A percentile compares a stretch with the other conserved stretches of the same genome.
Conservation (phyloP, 2,888 invertebrate genomes). For the Carcina quercana region DNA sequence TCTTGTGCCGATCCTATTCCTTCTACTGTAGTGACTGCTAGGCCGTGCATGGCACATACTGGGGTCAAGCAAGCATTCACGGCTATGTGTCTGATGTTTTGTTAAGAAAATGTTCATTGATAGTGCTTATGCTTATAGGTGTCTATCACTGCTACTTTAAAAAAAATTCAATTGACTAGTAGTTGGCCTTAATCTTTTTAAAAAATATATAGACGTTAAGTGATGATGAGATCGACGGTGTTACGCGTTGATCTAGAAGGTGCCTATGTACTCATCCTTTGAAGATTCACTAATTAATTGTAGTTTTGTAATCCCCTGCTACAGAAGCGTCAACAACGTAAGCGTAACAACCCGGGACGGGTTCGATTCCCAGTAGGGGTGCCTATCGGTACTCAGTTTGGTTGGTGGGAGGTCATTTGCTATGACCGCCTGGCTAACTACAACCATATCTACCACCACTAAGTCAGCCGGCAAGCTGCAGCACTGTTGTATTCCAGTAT, state of each 20-base stretch:
- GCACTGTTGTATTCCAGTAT: no score
- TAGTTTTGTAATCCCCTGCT: no score
- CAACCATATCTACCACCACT: not conserved
- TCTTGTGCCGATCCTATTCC: constrained; percentile 90
- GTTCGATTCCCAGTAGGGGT: no score
- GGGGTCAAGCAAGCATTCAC: constrained; percentile 94
- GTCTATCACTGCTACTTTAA: not conserved
- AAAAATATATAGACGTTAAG: no score
- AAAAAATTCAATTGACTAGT: not conserved
- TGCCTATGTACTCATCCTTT: no score
- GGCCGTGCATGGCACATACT: constrained; percentile 88
- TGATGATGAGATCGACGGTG: no score
- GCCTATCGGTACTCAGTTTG: not conserved
- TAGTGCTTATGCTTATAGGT: not conserved
- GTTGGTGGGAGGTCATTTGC: not conserved
- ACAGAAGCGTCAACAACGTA: no score
- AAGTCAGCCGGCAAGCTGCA: not conserved
- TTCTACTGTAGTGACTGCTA: constrained; percentile 94
- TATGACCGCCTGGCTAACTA: no score
- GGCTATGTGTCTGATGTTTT: constrained; percentile 78
- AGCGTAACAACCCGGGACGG: no score
- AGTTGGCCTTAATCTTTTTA: no score
- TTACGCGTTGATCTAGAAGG: no score
- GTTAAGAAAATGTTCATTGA: constrained; percentile 43
- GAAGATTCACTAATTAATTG: no score